Conservation (phyloP, 2,113 vertebrate species). For the Rallus limicola region DNA sequence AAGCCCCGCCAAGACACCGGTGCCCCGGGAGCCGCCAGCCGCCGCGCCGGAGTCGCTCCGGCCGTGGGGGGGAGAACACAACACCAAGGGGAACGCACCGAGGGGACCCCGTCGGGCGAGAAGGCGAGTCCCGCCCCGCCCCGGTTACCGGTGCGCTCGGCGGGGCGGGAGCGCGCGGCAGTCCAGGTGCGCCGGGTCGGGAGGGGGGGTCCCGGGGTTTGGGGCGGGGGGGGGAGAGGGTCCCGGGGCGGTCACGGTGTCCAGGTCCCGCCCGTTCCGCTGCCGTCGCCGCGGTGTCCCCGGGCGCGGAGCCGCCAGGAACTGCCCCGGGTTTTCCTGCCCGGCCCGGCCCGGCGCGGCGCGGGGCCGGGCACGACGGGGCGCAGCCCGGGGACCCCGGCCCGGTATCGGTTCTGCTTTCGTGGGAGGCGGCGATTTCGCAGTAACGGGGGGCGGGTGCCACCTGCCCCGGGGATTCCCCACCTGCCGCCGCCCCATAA, state of each 20-base stretch:
- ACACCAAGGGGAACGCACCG: background rate
- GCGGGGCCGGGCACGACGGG: background rate
- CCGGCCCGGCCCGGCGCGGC: background rate
- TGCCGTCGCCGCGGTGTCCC: no score
- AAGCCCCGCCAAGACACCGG: background rate
- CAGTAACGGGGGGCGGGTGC: slow-evolving; percentile 18
- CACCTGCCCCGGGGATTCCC: slow-evolving; percentile 57
- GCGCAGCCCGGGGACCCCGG: slow-evolving; percentile 32
- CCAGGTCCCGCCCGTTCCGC: background rate
- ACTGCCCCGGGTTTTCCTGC: slow-evolving; percentile 31
- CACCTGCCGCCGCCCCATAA: slow-evolving; percentile 34
- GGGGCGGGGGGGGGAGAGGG: background rate
- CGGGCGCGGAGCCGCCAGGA: background rate
- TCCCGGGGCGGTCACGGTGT: background rate
- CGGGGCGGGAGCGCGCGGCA: background rate
- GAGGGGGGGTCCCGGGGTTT: background rate
- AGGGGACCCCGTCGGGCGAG: no score
- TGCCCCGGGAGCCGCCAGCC: background rate
- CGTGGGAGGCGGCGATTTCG: slow-evolving; percentile 1
- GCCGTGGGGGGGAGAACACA: no score
- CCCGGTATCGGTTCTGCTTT: slow-evolving; percentile 65
- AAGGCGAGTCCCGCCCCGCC: background rate
- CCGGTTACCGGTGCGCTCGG: background rate
- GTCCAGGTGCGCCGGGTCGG: background rate
- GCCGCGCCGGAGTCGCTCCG: background rate